Evolutionary conservation across 2,113 vertebrate genomes (phyloP), one percentile per base, ranked within the genome.

Genomic region (Nestor notabilis): DNA sequence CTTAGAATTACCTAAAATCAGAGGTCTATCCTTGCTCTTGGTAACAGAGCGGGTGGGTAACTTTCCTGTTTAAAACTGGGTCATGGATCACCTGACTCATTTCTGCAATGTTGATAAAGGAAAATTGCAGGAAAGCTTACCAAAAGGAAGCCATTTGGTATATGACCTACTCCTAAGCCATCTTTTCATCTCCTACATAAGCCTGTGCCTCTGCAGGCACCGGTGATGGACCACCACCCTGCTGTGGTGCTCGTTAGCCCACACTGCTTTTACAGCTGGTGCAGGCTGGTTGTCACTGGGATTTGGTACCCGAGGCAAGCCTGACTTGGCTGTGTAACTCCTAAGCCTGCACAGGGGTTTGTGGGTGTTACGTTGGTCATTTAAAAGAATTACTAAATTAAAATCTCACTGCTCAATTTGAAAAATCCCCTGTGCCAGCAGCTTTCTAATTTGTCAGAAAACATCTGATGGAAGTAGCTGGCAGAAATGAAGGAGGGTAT

Each of bases 391-490:
- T n/a, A 41, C 25, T 63, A 46, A 72, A 69, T 65, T 60, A 72
- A 96, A 90, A 74, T 28, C 49, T 47, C 58, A 47, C 39, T 77
- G 70, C 46, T 91, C 28, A 28, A 5, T 72, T 85, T 65, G 66
- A 87, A 89, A 79, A 91, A 65, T 50, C n/a, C 44, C 15, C 23
- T 17, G 31, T 85, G 61, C 44, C 14, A 46, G 65, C 29, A 93
- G 28, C 37, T 82, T 87, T 89, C n/a, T 71, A 24, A 84, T 89
- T 74, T 69, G 49, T 50, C 68, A 95, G 69, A 69, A 95, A 88
- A 71, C 19, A 53, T 46, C 72, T 66, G 58, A 64, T 78, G 23
- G 44, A 47, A 85, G 44, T 71, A 83, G 31, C 69, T 85, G 89
- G 82, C 17, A 23, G 35, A 65, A 87, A 33, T 23, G 35, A 81